Percentiles rank a stretch among this genome's conserved stretches.
Evolutionary conservation across 2,113 vertebrate species (phyloP).

Genomic region (Romanogobio albipinnatus): DNA sequence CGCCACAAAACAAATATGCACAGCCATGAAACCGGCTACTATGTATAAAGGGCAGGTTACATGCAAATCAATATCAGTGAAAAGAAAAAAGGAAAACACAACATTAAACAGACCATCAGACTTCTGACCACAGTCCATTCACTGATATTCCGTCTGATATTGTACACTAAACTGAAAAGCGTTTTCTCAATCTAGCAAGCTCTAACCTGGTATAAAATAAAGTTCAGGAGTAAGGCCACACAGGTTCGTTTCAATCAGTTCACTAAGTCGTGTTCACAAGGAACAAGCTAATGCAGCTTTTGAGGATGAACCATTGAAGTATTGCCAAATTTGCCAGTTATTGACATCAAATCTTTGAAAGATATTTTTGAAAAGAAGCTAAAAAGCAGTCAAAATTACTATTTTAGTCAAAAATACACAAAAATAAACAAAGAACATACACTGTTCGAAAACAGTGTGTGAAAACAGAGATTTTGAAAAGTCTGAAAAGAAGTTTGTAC

Average conservation of each 20-base stretch:
- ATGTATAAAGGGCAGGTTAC: not conserved
- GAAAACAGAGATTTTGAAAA: not conserved
- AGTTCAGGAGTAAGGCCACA: not conserved
- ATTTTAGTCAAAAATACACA: not conserved
- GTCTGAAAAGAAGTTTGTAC: not conserved
- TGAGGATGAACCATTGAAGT: not conserved
- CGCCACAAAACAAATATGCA: constrained; percentile 14
- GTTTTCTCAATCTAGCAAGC: not conserved
- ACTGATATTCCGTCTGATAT: not conserved
- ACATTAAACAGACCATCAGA: not conserved
- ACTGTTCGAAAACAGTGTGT: not conserved
- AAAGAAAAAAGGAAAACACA: not conserved
- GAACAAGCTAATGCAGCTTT: not conserved
- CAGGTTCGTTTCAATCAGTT: not conserved
- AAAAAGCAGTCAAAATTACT: not conserved
- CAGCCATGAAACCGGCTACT: not conserved
- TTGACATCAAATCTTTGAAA: constrained; percentile 17
- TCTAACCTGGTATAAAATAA: constrained; percentile 1
- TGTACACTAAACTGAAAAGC: not conserved
- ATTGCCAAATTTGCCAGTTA: constrained; percentile 16
- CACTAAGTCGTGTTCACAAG: not conserved
- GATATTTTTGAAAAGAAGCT: not conserved
- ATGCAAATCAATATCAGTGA: not conserved
- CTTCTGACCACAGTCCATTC: not conserved
- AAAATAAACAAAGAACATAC: not conserved